phyloP scores from a whole-genome alignment of 92 coral and sea anemone species.

The Actinernus sp. region DNA sequence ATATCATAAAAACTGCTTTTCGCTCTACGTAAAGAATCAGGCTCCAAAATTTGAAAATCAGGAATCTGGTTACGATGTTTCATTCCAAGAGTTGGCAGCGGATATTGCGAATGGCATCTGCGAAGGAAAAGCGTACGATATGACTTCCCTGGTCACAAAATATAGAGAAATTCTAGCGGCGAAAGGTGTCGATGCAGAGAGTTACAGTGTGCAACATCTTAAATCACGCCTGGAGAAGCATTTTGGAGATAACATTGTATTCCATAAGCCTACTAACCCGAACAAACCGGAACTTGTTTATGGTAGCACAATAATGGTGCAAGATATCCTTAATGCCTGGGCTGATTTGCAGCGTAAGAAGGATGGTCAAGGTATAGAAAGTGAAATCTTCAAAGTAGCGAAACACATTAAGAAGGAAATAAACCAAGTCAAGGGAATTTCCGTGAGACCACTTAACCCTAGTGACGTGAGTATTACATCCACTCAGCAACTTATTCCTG shows the following conservation, averaged over 20 bases:
- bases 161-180: no score
- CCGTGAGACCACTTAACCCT: conserved; percentile 7
- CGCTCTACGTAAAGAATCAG: conserved; percentile 33
- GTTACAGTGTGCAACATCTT: no score
- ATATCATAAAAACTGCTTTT: conserved; percentile 42
- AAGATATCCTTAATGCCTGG: conserved; percentile 15
- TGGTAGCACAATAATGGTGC: no score
- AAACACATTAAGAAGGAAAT: conserved; percentile 16
- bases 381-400: conserved; percentile 3
- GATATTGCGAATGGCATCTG: neutral
- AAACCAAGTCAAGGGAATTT: conserved; percentile 6
- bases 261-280: conserved; percentile 19
- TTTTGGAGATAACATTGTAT: conserved; percentile 13
- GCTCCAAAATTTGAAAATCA: neutral
- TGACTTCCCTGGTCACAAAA: conserved; percentile 30
- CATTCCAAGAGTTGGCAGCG: conserved; percentile 29
- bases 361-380: neutral
- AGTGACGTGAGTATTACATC: conserved; percentile 9
- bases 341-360: no score
- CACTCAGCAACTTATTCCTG: conserved; percentile 10
- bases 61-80: conserved; percentile 12
- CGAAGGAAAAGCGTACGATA: conserved; percentile 49
- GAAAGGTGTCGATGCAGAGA: no score
- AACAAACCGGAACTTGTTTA: no score
- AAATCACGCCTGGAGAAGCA: no score